A percentile compares a stretch with the other conserved stretches of the same genome.
These are phyloP conservation scores for Bombyx mori DNA, from an alignment of 1,140 invertebrate genomes.

Conservation along the genomic window ASM3026992v2 NC_085121.1:13895001-13895500, in stretches of 20 bases:
- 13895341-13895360: no score
- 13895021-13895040: slow-evolving; percentile 56
- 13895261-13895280: no score
- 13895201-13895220: no score
- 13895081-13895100: slow-evolving; percentile 45
- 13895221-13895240: no score
- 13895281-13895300: no score
- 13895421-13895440: slow-evolving; percentile 38
- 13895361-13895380: slow-evolving; percentile 30
- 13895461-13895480: slow-evolving; percentile 20
- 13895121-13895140: slow-evolving; percentile 54
- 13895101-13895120: slow-evolving; percentile 33
- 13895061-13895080: slow-evolving; percentile 45
- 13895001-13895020: slow-evolving; percentile 68
- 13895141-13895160: neutral
- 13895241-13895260: no score
- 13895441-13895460: slow-evolving; percentile 52
- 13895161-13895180: no score
- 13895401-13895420: slow-evolving; percentile 44
- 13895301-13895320: no score
- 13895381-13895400: slow-evolving; percentile 40
- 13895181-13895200: no score
- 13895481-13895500: slow-evolving; percentile 22
- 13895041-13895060: slow-evolving; percentile 38
- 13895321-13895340: no score